Evolutionary conservation across 1,140 invertebrate genomes (phyloP).

Genomic region (Forficula auricularia): DNA sequence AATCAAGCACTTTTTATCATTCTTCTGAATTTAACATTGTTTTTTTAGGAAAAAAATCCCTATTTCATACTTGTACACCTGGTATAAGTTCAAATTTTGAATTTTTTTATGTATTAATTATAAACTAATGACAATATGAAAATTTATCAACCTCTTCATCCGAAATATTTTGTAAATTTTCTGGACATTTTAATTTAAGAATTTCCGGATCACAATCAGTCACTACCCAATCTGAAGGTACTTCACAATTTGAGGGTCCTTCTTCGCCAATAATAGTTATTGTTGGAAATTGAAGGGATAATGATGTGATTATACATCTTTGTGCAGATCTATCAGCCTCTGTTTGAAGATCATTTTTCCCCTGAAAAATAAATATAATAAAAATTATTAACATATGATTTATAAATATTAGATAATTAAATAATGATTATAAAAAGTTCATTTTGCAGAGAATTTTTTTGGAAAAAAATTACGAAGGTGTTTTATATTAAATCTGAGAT

Average conservation of each 20-base stretch:
- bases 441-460: too few relatives aligned
- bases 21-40: too few relatives aligned
- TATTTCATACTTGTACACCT: too few relatives aligned
- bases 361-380: constrained; percentile 30
- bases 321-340: constrained; percentile 92
- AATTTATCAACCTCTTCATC: constrained; percentile 39
- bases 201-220: constrained; percentile 50
- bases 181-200: constrained; percentile 48
- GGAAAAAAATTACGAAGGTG: too few relatives aligned
- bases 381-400: too few relatives aligned
- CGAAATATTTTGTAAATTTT: constrained; percentile 38
- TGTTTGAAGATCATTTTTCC: constrained; percentile 89
- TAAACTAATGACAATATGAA: too few relatives aligned
- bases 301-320: constrained; percentile 72
- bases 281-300: constrained; percentile 66
- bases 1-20: too few relatives aligned
- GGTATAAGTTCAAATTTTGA: too few relatives aligned
- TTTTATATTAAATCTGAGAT: too few relatives aligned
- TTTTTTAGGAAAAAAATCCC: too few relatives aligned
- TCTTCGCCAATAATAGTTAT: constrained; percentile 88
- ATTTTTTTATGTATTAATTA: too few relatives aligned
- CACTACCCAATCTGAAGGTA: constrained; percentile 53
- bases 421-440: background rate
- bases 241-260: constrained; percentile 37
- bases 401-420: constrained; percentile 1